Base-by-base conservation (phyloP, 1,140 invertebrate genomes). In the Vollenhovia emeryi region DNA sequence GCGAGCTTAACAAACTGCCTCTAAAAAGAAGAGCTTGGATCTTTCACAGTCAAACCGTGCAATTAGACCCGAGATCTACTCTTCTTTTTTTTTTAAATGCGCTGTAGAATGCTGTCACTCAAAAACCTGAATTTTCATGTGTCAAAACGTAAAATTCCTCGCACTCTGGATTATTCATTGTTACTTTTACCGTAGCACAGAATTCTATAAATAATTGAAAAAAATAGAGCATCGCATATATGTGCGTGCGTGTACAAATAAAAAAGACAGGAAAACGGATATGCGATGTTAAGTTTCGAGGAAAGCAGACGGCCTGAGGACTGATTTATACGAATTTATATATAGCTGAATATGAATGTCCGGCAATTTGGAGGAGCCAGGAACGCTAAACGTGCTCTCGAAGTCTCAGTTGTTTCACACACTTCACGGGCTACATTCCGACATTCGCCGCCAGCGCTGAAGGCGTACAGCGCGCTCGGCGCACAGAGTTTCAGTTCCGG, bases 331-430 rank as follows among this genome's bases (percentile, higher is more conserved):
- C 15, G 27, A 21, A 57, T 3, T 18, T 13, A 21, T 24, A 21
- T 24, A 13, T 57, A 57, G 13, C 11, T 50, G 60, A n/a, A 66
- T 9, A 43, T 3, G 15, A 24, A 30, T 40, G 45, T 45, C 8
- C 8, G 55, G 2, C 36, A 50, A 84, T 76, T 36, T 48, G 11
- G 13, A n/a, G 11, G n/a, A 52, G 43, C 60, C 24, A 64, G 40
- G 40, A 84, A 84, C 11, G 50, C 76, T 15, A 36, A 84, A 78
- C 59, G 45, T 50, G 59, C 30, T 43, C 15, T 62, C 43, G 30
- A 52, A 55, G 55, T 60, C 48, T 75, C 18, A 27, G 21, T 48
- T 8, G 76, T 48, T 36, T 59, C 18, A 27, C 60, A 66, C 21
- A 50, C 43, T 50, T n/a, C n/a, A n/a, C n/a, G n/a, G n/a, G n/a